Conservation (phyloP, 37 sponge, comb jelly and placozoan genomes). For the Amphimedon queenslandica region DNA sequence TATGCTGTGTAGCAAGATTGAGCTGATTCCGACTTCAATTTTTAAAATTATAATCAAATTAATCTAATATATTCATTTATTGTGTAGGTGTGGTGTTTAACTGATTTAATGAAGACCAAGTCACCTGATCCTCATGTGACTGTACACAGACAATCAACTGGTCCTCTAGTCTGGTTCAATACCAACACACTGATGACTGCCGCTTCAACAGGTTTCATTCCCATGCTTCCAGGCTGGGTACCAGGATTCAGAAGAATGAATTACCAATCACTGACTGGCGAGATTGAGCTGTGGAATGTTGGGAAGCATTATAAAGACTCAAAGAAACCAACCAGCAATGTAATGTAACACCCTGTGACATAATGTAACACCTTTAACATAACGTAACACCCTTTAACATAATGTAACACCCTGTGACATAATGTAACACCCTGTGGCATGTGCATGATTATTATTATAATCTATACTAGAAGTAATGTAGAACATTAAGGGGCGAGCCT, state of each 20-base stretch:
- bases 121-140: conserved; percentile 7
- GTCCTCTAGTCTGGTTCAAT: neutral
- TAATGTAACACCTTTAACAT: neutral
- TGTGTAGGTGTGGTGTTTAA: conserved; percentile 3
- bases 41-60: neutral
- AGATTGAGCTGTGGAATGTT: neutral
- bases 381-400: neutral
- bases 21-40: no score
- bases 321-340: neutral
- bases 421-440: neutral
- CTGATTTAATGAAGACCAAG: neutral
- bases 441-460: neutral
- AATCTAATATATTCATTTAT: neutral
- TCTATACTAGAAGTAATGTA: no score
- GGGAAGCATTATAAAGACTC: neutral
- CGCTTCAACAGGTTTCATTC: neutral
- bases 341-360: neutral
- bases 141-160: neutral
- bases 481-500: no score
- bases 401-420: neutral
- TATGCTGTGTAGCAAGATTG: no score
- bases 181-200: neutral
- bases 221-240: neutral
- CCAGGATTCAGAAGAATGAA: neutral
- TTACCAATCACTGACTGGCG: neutral